These are phyloP conservation scores for Leptodactylus fallax DNA, from an alignment of 2,797 vertebrate species.

Conservation along the genomic window DNA sequence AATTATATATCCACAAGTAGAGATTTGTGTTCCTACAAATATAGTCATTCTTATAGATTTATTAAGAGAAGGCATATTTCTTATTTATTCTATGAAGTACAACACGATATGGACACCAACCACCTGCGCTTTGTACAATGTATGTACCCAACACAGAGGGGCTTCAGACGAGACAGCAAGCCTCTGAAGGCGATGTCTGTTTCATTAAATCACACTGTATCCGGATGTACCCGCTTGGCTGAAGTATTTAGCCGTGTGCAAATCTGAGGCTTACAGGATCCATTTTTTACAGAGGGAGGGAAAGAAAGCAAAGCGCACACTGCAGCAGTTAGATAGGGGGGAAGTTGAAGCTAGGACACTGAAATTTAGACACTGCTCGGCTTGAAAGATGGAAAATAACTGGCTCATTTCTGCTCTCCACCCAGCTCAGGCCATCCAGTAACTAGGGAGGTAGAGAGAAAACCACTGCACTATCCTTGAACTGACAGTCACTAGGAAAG, in stretches of 20 bases:
- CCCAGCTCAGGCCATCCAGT: conserved; percentile 49
- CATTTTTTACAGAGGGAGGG: conserved; percentile 43
- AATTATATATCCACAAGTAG: background rate
- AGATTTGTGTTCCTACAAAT: background rate
- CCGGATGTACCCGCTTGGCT: conserved; percentile 57
- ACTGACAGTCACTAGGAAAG: conserved; percentile 1
- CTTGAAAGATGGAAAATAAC: conserved; percentile 62
- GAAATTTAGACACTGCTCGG: conserved; percentile 57
- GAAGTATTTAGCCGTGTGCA: conserved; percentile 59
- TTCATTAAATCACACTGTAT: conserved; percentile 55
- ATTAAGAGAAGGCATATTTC: too few species aligned
- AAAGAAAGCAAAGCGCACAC: conserved; percentile 36
- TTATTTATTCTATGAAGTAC: background rate
- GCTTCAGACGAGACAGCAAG: background rate
- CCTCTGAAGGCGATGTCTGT: conserved; percentile 31
- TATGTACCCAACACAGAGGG: background rate
- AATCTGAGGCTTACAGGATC: conserved; percentile 55
- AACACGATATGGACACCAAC: background rate
- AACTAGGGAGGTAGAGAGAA: conserved; percentile 41
- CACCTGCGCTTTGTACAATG: background rate
- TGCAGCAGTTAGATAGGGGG: conserved; percentile 53
- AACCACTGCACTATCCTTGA: conserved; percentile 48
- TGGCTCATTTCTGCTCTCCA: conserved; percentile 42
- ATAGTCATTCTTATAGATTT: too few species aligned
- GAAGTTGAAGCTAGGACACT: conserved; percentile 63